phyloP scores from a whole-genome alignment of 2,888 invertebrate genomes.

The Chydorus sphaericus region DNA sequence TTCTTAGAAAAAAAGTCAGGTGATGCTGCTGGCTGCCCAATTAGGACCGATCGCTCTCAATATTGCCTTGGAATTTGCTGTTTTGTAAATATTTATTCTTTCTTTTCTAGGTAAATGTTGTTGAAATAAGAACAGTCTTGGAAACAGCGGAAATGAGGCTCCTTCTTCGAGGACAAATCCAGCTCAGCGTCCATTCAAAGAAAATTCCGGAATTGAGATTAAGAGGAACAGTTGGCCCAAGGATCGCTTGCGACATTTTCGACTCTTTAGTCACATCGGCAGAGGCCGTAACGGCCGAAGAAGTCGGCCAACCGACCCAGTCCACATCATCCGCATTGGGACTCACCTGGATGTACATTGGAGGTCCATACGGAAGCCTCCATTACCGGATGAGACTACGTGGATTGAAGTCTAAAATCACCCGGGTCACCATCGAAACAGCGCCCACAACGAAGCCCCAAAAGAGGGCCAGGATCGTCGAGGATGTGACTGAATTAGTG shows the following conservation, averaged over 20 bases:
- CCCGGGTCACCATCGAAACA: constrained; percentile 12
- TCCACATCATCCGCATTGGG: constrained; percentile 33
- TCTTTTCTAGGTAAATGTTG: constrained; percentile 43
- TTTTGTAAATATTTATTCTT: not conserved
- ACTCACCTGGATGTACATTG: constrained; percentile 60
- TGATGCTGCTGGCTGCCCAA: too few species aligned
- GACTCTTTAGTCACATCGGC: constrained; percentile 30
- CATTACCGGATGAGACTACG: constrained; percentile 54
- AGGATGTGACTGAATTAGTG: constrained; percentile 9
- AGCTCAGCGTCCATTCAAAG: constrained; percentile 52
- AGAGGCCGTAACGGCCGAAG: constrained; percentile 29
- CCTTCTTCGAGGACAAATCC: constrained; percentile 57
- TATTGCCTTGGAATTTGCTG: too few species aligned
- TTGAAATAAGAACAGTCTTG: constrained; percentile 64
- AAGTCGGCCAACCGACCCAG: not conserved
- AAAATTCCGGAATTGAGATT: constrained; percentile 45
- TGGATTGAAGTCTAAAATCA: constrained; percentile 16
- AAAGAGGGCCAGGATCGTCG: constrained; percentile 9
- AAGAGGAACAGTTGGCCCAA: constrained; percentile 53
- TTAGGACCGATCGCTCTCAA: too few species aligned
- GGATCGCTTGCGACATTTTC: constrained; percentile 64
- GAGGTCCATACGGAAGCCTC: constrained; percentile 58
- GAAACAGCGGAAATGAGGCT: constrained; percentile 58
- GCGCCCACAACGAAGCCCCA: not conserved
- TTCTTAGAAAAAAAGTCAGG: too few species aligned